Base-by-base conservation (phyloP, 2,113 vertebrate genomes). In the Sclerurus mexicanus region DNA sequence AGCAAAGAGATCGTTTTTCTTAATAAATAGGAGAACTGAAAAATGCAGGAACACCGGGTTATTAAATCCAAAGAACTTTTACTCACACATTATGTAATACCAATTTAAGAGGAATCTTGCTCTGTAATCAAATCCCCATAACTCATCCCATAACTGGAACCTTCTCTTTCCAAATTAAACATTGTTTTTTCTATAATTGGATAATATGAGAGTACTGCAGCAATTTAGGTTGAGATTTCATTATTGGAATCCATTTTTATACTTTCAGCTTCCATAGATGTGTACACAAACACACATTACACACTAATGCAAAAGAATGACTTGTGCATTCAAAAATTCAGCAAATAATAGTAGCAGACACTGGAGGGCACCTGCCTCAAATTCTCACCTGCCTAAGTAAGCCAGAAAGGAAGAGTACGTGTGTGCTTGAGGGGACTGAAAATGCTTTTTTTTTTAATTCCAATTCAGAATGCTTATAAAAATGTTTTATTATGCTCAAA, bases 151-250 rank as follows among this genome's bases (percentile, higher is more conserved):
- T 39, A 71, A 85, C 74, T 74, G 58, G 74, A 83, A 76, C 63
- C 22, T 88, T 69, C 64, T 75, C 50, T 67, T 46, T 81, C 78
- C 92, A 93, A 94, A 94, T 96, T 89, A 88, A 96, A 95, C 75
- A 80, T 52, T 49, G 24, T 3, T 71, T 85, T 55, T 94, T 37
- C 67, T 69, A 55, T 91, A 89, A 94, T 87, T 82, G 86, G 67
- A 68, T 93, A 87, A 95, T 89, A 79, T 67, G 60, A 71, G 63
- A 94, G 75, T 58, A 75, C 40, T 71, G n/a, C 17, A 75, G 74
- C 47, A 47, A 59, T 87, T 90, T 79, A 11, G 62, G 72, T 64
- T 55, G 44, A 37, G 50, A 67, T 53, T 69, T 62, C 68, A 50
- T 42, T 58, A 42, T 50, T 73, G 67, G 53, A 90, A 88, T 33